phyloP scores from a whole-genome alignment of 2,113 vertebrate genomes.

The Sula dactylatra region DNA sequence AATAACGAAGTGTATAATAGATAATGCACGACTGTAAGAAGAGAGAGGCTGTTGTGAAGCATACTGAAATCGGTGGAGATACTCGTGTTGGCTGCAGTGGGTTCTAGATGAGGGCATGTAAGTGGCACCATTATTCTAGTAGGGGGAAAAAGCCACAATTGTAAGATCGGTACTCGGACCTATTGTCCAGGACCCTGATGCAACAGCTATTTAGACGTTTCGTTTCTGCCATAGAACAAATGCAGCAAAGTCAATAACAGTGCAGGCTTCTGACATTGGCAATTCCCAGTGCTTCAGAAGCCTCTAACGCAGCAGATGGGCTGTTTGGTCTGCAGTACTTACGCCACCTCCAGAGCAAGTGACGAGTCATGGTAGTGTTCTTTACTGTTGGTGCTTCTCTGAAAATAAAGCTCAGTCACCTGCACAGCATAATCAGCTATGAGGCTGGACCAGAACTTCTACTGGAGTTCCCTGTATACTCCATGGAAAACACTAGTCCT shows the following conservation, averaged over 20 bases:
- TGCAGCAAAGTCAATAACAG: fast-evolving
- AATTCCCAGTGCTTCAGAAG: not conserved
- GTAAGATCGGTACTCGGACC: not conserved
- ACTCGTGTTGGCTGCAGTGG: not conserved
- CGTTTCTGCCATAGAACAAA: not conserved
- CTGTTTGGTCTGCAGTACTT: not conserved
- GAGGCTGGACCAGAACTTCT: not conserved
- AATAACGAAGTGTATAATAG: not conserved
- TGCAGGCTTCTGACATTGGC: not conserved
- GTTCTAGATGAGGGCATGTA: not conserved
- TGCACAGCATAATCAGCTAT: not conserved
- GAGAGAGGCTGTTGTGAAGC: not conserved
- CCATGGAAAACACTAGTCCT: not conserved
- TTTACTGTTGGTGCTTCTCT: not conserved
- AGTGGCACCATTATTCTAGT: not conserved
- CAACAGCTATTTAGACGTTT: not conserved
- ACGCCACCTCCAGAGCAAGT: not conserved
- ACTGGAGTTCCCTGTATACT: not conserved
- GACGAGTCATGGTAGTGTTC: not conserved
- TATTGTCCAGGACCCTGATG: not conserved
- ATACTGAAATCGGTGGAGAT: not conserved
- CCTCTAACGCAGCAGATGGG: not conserved
- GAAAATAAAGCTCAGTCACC: not conserved
- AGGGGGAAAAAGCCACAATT: not conserved
- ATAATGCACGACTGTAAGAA: not conserved